Evolutionary conservation across 1,140 invertebrate genomes (phyloP), one percentile per base, ranked within the genome.

Genomic region (Odontomachus brunneus): DNA sequence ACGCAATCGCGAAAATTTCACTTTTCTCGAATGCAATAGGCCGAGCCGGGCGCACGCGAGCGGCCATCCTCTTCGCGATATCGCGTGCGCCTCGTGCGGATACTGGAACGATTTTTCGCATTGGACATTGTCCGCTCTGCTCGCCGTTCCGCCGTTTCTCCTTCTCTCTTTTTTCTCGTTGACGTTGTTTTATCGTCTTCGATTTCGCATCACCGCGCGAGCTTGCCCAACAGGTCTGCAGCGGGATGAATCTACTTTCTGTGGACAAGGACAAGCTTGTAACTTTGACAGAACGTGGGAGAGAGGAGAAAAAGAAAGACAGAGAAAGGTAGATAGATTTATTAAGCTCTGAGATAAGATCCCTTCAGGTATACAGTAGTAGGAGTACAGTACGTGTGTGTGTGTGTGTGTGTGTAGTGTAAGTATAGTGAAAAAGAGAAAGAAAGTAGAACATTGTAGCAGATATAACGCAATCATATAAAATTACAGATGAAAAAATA

Each of bases 1-100:
- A 91, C 67, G 91, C 88, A 93, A 93, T 90, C 65, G 80, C 66
- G 85, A 88, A 90, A 92, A 91, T 92, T 92, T 92, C 92, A 91
- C 91, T 93, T 91, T 92, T 89, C 84, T 83, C 83, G 82, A n/a
- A 81, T 90, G 86, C 82, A 86, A 89, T 88, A 82, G 59, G 57
- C 73, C 75, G 73, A 66, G 53, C 72, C 53, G 63, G 69, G 48
- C 59, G 63, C 83, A 82, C 67, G 78, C 78, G 82, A 62, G 76
- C 66, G 49, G 22, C 26, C 19, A 69, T 62, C 69, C 63, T 57
- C 78, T 72, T 75, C 17, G 24, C 12, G 51, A 53, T 66, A 55
- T 33, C 57, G 12, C 19, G 3, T 57, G 24, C 38, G 19, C 26
- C 11, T 29, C 19, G 19, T 33, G 1, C 53, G 33, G 26, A 78